Conservation (phyloP, 2,113 vertebrate genomes). For the Cynopterus brachyotis region DNA sequence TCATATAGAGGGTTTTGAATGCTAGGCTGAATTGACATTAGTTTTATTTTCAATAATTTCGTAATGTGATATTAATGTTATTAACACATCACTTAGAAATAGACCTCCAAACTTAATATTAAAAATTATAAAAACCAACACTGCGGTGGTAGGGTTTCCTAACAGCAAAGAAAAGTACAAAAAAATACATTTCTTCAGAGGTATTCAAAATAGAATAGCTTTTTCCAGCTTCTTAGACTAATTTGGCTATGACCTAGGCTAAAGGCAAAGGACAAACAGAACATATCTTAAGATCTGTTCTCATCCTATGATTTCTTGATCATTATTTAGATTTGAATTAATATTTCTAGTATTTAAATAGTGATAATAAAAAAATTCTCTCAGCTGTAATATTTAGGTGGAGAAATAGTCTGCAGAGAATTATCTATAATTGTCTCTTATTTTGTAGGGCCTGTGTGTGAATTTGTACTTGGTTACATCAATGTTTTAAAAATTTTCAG, state of each 20-base stretch:
- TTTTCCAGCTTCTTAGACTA: background rate
- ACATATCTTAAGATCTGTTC: background rate
- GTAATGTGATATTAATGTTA: background rate
- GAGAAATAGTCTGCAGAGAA: background rate
- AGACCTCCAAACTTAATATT: background rate
- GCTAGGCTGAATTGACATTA: background rate
- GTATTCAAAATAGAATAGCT: background rate
- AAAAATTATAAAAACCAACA: background rate
- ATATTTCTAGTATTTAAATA: background rate
- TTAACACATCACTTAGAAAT: background rate
- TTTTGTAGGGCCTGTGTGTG: background rate
- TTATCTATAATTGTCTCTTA: background rate
- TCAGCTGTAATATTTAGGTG: background rate
- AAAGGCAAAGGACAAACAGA: background rate
- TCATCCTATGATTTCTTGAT: background rate
- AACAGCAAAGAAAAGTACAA: background rate
- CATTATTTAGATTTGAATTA: background rate
- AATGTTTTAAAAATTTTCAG: background rate
- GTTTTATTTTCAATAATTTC: background rate
- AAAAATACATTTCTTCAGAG: background rate
- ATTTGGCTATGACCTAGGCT: background rate
- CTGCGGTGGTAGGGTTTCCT: background rate
- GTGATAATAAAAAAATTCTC: background rate
- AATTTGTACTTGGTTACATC: background rate
- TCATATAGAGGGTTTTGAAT: background rate